Conservation (phyloP, 2,888 invertebrate genomes). For the Drosophila robusta region DNA sequence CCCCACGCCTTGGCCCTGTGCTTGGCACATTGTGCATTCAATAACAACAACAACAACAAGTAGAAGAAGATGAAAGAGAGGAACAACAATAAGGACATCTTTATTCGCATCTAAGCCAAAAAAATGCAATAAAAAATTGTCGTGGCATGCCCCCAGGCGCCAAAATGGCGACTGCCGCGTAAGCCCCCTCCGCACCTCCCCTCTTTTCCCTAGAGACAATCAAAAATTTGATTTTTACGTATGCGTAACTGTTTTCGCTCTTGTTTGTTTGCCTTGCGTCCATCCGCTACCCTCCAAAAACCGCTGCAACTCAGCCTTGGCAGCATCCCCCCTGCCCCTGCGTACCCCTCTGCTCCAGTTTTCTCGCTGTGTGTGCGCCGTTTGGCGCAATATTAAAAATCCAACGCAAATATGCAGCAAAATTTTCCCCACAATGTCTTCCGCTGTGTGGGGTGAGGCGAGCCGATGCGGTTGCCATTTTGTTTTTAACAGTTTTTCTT, state of each 20-base stretch:
- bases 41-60: conserved; percentile 17
- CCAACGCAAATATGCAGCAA: conserved; percentile 76
- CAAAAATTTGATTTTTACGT: conserved; percentile 74
- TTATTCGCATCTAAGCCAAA: conserved; percentile 55
- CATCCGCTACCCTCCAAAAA: conserved; percentile 5
- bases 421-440: conserved; percentile 66
- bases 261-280: conserved; percentile 52
- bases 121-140: conserved; percentile 68
- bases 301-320: background rate
- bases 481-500: conserved; percentile 22
- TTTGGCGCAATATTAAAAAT: conserved; percentile 78
- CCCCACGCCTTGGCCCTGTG: background rate
- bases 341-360: conserved; percentile 4
- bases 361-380: conserved; percentile 25
- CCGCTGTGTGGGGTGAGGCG: conserved; percentile 16
- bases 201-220: conserved; percentile 43
- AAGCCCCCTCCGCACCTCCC: background rate
- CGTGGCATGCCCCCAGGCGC: conserved; percentile 46
- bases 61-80: background rate
- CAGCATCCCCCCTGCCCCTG: background rate
- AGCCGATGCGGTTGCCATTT: conserved; percentile 51
- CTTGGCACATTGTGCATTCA: conserved; percentile 31
- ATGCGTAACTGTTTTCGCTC: conserved; percentile 67
- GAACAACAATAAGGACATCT: conserved; percentile 46
- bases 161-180: conserved; percentile 31